These are phyloP conservation scores for Mobula hypostoma DNA, from an alignment of 2,113 vertebrate species.

Conservation along the genomic window DNA sequence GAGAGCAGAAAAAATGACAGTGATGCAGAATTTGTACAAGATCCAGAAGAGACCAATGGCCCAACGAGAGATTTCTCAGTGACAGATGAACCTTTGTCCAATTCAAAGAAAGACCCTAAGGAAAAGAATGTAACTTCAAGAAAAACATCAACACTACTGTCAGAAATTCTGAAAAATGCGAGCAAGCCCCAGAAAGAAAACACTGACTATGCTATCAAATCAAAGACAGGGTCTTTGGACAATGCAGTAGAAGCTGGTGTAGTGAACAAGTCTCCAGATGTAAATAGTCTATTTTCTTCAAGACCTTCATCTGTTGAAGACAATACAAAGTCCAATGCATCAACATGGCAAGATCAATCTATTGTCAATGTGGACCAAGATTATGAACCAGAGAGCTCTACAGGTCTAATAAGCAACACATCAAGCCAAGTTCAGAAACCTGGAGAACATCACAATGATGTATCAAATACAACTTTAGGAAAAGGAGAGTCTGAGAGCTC, in stretches of 20 bases:
- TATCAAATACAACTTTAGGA: not conserved
- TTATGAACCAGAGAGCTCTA: not conserved
- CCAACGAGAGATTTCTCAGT: no score
- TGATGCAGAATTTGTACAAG: not conserved
- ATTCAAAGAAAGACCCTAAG: not conserved
- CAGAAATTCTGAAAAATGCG: conserved; percentile 19
- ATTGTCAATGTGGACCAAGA: not conserved
- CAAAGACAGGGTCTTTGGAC: not conserved
- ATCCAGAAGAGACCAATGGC: not conserved
- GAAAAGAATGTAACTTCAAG: not conserved
- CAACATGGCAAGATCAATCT: not conserved
- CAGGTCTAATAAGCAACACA: not conserved
- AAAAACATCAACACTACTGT: not conserved
- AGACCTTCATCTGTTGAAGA: not conserved
- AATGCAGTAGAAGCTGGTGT: not conserved
- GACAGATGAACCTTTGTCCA: not conserved
- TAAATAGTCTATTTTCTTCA: not conserved
- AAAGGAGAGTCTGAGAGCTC: conserved; percentile 12
- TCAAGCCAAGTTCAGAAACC: not conserved
- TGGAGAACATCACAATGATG: not conserved
- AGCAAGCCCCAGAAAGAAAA: not conserved
- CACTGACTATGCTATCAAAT: not conserved
- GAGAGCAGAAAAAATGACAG: no score
- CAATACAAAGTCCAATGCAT: not conserved
- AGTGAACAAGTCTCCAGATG: not conserved